These are phyloP conservation scores for Pseudomyrmex sp. DNA, from an alignment of 1,140 invertebrate species.

Conservation along the genomic window DNA sequence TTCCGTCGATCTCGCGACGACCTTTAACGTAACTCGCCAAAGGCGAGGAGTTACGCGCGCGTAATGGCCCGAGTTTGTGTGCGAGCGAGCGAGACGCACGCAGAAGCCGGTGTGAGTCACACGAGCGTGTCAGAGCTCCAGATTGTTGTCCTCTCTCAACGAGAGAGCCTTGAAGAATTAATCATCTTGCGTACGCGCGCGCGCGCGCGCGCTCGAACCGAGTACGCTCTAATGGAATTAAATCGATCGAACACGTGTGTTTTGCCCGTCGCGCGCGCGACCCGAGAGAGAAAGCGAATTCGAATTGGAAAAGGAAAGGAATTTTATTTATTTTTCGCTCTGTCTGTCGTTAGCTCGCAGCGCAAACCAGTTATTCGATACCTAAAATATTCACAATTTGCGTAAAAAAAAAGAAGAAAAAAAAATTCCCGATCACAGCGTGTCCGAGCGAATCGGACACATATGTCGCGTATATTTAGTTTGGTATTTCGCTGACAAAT, in stretches of 20 bases:
- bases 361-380: slow-evolving; percentile 15
- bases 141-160: slow-evolving; percentile 43
- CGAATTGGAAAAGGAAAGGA: background rate
- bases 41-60: no score
- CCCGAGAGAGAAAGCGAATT: slow-evolving; percentile 16
- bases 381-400: slow-evolving; percentile 7
- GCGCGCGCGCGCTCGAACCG: background rate
- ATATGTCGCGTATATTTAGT: background rate
- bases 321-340: slow-evolving; percentile 3
- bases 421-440: slow-evolving; percentile 1
- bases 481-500: background rate
- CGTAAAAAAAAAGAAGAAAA: slow-evolving; percentile 18
- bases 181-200: slow-evolving; percentile 30
- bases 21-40: slow-evolving; percentile 35
- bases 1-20: slow-evolving; percentile 16
- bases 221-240: slow-evolving; percentile 20
- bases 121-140: slow-evolving; percentile 26
- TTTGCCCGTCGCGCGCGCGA: slow-evolving; percentile 3
- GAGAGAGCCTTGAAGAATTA: slow-evolving; percentile 48
- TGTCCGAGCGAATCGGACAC: background rate
- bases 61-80: slow-evolving; percentile 3
- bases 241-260: slow-evolving; percentile 7
- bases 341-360: background rate
- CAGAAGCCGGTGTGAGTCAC: slow-evolving; percentile 29
- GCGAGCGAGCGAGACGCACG: background rate